Conservation (phyloP, 2,113 vertebrate genomes). For the Ictalurus furcatus region DNA sequence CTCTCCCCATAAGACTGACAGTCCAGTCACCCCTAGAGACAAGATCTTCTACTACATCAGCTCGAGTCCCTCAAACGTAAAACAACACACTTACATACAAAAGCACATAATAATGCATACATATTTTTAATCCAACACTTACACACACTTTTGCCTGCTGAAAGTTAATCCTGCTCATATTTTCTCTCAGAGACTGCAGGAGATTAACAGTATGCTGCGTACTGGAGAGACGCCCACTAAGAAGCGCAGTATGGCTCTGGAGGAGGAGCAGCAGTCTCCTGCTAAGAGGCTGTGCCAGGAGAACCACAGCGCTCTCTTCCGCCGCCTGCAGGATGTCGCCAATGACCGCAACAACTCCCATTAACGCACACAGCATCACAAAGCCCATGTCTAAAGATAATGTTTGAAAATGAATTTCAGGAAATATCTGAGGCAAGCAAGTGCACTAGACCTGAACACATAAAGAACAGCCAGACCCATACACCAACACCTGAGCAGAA, state of each 20-base stretch:
- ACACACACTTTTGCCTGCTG: background rate
- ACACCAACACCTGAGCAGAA: background rate
- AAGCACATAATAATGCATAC: background rate
- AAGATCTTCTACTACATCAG: slow-evolving; percentile 92
- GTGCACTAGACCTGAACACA: background rate
- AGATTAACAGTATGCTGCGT: slow-evolving; percentile 94
- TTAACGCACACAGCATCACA: slow-evolving; percentile 65
- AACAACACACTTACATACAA: slow-evolving; percentile 33
- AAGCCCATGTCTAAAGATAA: background rate
- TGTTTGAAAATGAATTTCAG: background rate
- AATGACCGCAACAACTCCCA: slow-evolving; percentile 87
- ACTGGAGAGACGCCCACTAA: slow-evolving; percentile 90
- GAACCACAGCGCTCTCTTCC: slow-evolving; percentile 82
- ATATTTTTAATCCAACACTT: background rate
- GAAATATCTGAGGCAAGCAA: background rate
- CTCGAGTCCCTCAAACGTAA: slow-evolving; percentile 89
- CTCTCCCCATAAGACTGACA: slow-evolving; percentile 82
- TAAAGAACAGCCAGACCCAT: background rate
- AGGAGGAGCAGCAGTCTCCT: slow-evolving; percentile 82
- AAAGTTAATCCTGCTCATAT: background rate
- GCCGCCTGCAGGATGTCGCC: slow-evolving; percentile 89
- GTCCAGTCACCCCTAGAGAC: slow-evolving; percentile 75
- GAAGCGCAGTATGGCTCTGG: slow-evolving; percentile 86
- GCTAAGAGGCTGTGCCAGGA: slow-evolving; percentile 90
- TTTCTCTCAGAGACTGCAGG: slow-evolving; percentile 80